Conservation (phyloP, 2,113 vertebrate species). For the Cololabis saira region DNA sequence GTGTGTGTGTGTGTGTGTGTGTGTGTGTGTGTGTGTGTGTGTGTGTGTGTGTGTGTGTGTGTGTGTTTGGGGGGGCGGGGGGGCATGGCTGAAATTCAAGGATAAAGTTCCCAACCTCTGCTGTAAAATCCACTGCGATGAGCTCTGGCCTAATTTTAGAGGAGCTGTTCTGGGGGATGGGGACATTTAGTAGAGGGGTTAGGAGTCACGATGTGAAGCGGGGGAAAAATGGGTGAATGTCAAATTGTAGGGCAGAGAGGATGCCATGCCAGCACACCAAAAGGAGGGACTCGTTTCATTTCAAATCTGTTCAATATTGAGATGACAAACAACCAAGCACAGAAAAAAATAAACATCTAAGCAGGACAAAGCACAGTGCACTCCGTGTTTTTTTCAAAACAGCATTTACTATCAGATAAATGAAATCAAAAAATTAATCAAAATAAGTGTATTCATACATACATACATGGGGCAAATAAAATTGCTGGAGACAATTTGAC, state of each 20-base stretch:
- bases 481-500: conserved; percentile 22
- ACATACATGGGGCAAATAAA: conserved; percentile 17
- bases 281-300: conserved; percentile 16
- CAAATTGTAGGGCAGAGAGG: conserved; percentile 37
- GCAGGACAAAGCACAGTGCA: conserved; percentile 23
- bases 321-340: conserved; percentile 9
- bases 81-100: conserved; percentile 77
- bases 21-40: too few species aligned
- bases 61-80: conserved; percentile 9
- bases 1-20: too few species aligned
- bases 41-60: too few species aligned
- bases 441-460: conserved; percentile 7
- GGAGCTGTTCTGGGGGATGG: conserved; percentile 19
- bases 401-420: conserved; percentile 11
- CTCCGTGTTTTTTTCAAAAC: conserved; percentile 3
- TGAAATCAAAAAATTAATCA: conserved; percentile 18
- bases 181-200: conserved; percentile 38
- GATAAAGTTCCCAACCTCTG: conserved; percentile 80
- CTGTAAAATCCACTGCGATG: conserved; percentile 69
- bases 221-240: conserved; percentile 57
- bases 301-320: conserved; percentile 63
- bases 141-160: conserved; percentile 80
- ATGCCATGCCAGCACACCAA: conserved; percentile 30
- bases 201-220: conserved; percentile 39
- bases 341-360: conserved; percentile 17